Base-by-base conservation (phyloP, 2,797 vertebrate genomes). In the Brachymystax lenok region DNA sequence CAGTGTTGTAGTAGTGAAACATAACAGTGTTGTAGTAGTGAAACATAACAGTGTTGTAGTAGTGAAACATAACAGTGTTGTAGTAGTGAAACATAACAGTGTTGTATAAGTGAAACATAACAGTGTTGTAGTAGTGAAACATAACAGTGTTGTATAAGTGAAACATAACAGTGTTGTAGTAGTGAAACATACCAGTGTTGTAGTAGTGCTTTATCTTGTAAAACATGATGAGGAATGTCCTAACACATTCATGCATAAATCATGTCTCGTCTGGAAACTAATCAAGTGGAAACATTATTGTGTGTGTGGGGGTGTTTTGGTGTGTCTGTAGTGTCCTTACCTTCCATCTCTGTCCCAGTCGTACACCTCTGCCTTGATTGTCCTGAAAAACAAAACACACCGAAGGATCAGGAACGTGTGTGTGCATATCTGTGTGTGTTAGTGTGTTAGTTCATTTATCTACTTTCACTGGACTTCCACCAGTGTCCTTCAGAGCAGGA, bases 301-400 rank as follows among this genome's bases (percentile, higher is more conserved):
- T 10, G 40, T 46, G 35, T 40, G 6, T 74, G 40, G 4, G 33
- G 5, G 67, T 30, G 17, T 66, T 33, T 54, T 16, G 50, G 61
- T 70, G 70, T 74, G n/a, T 74, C 16, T 54, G 52, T n/a, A 10
- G 16, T 3, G 10, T 13, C 10, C 12, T 87, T 89, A 92, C 92
- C 91, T 93, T 71, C 91, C 91, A 1, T 93, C 93, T 87, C 93
- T 90, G 87, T 94, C 91, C 92, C 91, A 92, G 85, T 94, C 91
- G 69, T 91, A 91, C 56, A 93, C 87, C 86, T 94, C 90, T 77
- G 83, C 88, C 87, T 93, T 93, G 85, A 94, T 93, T 76, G 90
- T 85, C 68, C 89, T 91, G 82, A 75, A 77, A 86, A 85, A 84
- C 76, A 77, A 86, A 85, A 84, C 46, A 83, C 77, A 87, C 70